Evolutionary conservation across 2,888 invertebrate species (phyloP), one percentile per base, ranked within the genome.

Genomic region (Hypercompe scribonia): DNA sequence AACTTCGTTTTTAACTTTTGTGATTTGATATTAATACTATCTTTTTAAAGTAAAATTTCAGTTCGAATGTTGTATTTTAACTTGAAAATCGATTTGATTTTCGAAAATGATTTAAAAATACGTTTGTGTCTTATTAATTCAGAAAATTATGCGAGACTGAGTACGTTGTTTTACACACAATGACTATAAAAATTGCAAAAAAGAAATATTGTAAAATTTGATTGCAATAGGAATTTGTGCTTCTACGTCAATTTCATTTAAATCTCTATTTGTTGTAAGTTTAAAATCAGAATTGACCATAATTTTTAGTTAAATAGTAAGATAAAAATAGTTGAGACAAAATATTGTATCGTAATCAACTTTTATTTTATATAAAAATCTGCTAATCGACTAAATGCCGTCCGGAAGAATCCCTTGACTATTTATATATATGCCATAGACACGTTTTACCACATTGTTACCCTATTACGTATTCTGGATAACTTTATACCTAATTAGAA

Each of bases 401-500:
- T n/a, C n/a, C n/a, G 28, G 13, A 68, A 34, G 36, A 36, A 54
- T 18, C 36, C 28, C 61, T 1, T 5, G 1, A 18, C 31, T 61
- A 31, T 28, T 31, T 18, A 31, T 18, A 61, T 61, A 18, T 61
- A 61, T 18, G 13, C 18, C 18, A 61, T 7, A 18, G 1, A 10
- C 54, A 36, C 34, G 65, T 69, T 79, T 72, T 72, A 58, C 39
- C 54, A n/a, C 72, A 77, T 50, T 36, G 64, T 66, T 33, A 42
- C 78, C 71, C 75, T 73, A 78, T 79, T 81, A 79, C 61, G 77
- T 75, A 79, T 73, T 74, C 67, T 74, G 58, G 46, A 65, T 70
- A 87, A 87, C 85, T 78, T 88, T 86, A 85, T 84, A 88, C 86
- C 84, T 87, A 88, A 89, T 89, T 88, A 92, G 87, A 89, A 90